Conservation (phyloP, 2,888 invertebrate species). For the Scaptomyza cyrtandrae region DNA sequence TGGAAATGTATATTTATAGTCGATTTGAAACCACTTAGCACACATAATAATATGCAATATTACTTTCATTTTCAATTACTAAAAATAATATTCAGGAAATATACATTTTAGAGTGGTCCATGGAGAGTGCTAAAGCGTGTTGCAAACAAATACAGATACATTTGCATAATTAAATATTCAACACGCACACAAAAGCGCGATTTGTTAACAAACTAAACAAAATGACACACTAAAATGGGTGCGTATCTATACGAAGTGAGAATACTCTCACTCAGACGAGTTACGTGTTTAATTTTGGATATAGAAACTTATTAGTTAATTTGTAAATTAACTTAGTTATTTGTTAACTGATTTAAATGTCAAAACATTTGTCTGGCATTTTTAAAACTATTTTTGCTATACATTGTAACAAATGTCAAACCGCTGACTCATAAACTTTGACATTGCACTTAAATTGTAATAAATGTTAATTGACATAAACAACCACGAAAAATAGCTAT, state of each 20-base stretch:
- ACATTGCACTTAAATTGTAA: constrained; percentile 38
- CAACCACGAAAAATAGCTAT: constrained; percentile 11
- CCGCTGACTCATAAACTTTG: constrained; percentile 23
- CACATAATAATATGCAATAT: background rate
- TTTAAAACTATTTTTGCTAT: constrained; percentile 20
- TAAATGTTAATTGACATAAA: constrained; percentile 50
- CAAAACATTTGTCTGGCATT: background rate
- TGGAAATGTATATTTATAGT: background rate
- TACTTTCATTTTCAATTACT: constrained; percentile 23
- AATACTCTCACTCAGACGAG: constrained; percentile 12
- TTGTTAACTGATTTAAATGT: background rate
- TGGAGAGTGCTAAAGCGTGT: constrained; percentile 21
- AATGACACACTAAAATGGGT: constrained; percentile 3
- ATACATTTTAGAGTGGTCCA: constrained; percentile 10
- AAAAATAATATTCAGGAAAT: constrained; percentile 15
- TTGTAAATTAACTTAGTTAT: background rate
- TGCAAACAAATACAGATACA: constrained; percentile 33
- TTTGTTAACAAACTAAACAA: constrained; percentile 50
- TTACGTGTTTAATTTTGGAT: background rate
- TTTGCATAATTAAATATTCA: constrained; percentile 36
- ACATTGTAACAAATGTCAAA: constrained; percentile 42
- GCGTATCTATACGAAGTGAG: background rate
- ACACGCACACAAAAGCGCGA: constrained; percentile 1
- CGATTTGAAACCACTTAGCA: background rate
- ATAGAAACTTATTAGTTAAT: no score